Percentiles rank a stretch among this genome's conserved stretches.
Conservation (phyloP, 2,888 invertebrate genomes). For the Priocnemis perturbator region DNA sequence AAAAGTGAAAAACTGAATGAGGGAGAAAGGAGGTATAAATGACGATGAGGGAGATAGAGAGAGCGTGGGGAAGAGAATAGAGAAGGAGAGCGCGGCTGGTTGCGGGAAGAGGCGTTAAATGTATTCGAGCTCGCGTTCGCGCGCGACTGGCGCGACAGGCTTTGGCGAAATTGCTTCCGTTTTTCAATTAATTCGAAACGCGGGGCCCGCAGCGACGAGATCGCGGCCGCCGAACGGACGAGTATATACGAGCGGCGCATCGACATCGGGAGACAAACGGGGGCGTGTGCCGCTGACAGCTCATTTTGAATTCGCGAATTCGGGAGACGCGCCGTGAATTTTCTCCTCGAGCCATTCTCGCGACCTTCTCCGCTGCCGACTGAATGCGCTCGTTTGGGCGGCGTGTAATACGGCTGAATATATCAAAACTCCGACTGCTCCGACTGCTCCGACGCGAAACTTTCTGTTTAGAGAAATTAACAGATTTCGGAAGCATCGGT, state of each 20-base stretch:
- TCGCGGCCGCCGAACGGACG: no score
- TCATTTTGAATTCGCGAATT: conserved; percentile 48
- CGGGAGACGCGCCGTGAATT: background rate
- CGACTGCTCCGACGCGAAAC: no score
- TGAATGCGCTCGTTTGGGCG: background rate
- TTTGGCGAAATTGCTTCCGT: conserved; percentile 64
- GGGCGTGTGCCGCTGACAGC: conserved; percentile 54
- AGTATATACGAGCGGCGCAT: background rate
- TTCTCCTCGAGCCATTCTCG: no score
- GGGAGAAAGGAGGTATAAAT: background rate
- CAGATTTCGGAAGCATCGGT: no score
- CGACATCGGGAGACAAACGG: conserved; percentile 41
- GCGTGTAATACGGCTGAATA: no score
- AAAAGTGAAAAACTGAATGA: background rate
- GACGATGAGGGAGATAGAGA: conserved; percentile 1
- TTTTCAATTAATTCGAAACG: conserved; percentile 66
- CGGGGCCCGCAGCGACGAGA: conserved; percentile 32
- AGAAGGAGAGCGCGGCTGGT: background rate
- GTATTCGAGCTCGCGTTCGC: conserved; percentile 34
- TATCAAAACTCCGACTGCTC: no score
- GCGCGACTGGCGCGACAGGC: conserved; percentile 35
- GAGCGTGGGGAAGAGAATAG: conserved; percentile 14
- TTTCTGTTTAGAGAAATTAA: no score
- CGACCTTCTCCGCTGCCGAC: background rate
- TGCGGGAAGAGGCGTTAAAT: conserved; percentile 41